phyloP scores from a whole-genome alignment of 2,888 invertebrate species.

The Acronicta psi region DNA sequence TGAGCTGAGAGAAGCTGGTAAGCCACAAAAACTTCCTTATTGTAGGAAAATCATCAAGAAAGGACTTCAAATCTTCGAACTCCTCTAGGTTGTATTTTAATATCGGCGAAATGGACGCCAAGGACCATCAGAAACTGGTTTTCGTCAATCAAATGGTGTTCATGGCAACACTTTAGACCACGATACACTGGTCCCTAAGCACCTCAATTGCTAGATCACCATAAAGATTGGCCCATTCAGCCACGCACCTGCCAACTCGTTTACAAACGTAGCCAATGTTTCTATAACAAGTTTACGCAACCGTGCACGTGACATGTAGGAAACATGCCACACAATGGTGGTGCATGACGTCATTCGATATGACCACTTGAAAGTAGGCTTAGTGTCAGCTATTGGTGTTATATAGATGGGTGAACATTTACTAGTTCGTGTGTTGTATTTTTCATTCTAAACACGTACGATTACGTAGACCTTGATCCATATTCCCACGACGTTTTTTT shows the following conservation, averaged over 20 bases:
- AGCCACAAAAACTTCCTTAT: no score
- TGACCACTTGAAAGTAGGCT: constrained; percentile 41
- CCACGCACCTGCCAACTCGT: constrained; percentile 39
- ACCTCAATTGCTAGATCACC: constrained; percentile 8
- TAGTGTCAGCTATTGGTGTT: constrained; percentile 32
- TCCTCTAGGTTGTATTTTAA: no score
- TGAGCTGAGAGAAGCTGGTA: no score
- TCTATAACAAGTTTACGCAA: constrained; percentile 51
- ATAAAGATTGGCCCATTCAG: constrained; percentile 5
- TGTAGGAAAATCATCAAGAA: no score
- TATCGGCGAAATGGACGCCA: no score
- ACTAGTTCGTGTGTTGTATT: constrained; percentile 3
- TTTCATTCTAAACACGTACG: neutral
- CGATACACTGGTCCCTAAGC: no score
- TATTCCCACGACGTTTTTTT: neutral
- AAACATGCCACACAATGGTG: constrained; percentile 47
- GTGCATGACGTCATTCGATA: constrained; percentile 46
- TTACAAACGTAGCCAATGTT: constrained; percentile 49
- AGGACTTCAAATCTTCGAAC: no score
- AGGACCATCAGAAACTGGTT: no score
- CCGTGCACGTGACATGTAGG: constrained; percentile 47
- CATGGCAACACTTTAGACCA: no score
- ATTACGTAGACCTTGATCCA: neutral
- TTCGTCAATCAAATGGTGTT: no score
- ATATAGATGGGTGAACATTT: constrained; percentile 18